Percentiles rank a stretch among this genome's conserved stretches.
Evolutionary conservation across 2,888 invertebrate genomes (phyloP).

Genomic region (Agrilus biguttatus): DNA sequence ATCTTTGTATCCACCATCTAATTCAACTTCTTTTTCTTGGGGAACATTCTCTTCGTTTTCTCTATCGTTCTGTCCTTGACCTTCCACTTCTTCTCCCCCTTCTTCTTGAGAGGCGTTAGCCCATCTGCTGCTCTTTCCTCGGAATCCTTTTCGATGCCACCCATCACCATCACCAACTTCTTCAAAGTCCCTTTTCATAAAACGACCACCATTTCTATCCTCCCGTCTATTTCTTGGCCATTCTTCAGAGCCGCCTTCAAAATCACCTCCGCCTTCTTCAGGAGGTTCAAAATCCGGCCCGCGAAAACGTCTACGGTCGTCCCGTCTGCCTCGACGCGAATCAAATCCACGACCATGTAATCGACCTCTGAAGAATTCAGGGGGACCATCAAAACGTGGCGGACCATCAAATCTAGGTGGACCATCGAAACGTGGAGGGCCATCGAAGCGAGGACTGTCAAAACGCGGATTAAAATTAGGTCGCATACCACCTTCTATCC

Average conservation of each 20-base stretch:
- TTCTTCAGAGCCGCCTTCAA: slow-evolving; percentile 8
- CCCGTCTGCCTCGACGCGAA: slow-evolving; percentile 10
- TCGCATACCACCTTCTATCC: slow-evolving; percentile 32
- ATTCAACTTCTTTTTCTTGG: slow-evolving; percentile 1
- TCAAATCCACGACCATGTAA: slow-evolving; percentile 6
- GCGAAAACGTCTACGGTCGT: slow-evolving; percentile 12
- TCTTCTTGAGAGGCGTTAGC: slow-evolving; percentile 13
- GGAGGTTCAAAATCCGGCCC: slow-evolving; percentile 7
- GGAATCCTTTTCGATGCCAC: slow-evolving; percentile 5
- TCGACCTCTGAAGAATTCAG: slow-evolving; percentile 9
- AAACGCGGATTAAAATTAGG: slow-evolving; percentile 30
- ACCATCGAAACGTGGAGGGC: slow-evolving; percentile 19
- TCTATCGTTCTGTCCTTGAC: slow-evolving; percentile 1
- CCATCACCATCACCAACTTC: slow-evolving; percentile 5
- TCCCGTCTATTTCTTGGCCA: slow-evolving; percentile 10
- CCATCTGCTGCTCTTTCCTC: slow-evolving; percentile 17
- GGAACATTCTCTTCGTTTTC: slow-evolving; percentile 5
- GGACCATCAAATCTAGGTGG: slow-evolving; percentile 16
- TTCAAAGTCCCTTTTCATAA: slow-evolving; percentile 8
- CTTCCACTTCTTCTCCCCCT: slow-evolving; percentile 4
- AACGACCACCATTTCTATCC: slow-evolving; percentile 10
- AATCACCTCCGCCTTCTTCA: slow-evolving; percentile 1
- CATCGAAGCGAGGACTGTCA: slow-evolving; percentile 16
- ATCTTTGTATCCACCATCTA: slow-evolving; percentile 6
- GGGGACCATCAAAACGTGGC: slow-evolving; percentile 14